Evolutionary conservation across 2,113 vertebrate genomes (phyloP).

Genomic region (Tonatia bakeri): DNA sequence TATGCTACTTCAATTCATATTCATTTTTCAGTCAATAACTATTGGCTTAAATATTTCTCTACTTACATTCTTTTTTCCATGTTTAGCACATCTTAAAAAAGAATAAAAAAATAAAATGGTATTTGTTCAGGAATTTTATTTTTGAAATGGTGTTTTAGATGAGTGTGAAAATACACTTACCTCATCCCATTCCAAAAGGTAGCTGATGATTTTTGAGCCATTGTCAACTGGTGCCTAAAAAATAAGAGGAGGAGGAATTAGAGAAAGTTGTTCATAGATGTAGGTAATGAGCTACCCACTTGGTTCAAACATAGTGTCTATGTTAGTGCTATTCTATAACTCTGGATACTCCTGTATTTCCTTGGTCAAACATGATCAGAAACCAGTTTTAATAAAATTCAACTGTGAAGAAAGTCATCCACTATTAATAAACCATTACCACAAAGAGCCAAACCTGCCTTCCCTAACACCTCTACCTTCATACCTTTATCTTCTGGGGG

Average conservation of each 20-base stretch:
- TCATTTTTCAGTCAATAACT: neutral
- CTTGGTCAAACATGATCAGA: neutral
- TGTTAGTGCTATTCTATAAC: neutral
- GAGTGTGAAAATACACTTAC: conserved; percentile 78
- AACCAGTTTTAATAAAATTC: neutral
- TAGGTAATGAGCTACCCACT: neutral
- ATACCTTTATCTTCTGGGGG: neutral
- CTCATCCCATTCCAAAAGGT: conserved; percentile 98
- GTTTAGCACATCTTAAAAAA: conserved; percentile 51
- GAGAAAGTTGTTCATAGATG: conserved; percentile 48
- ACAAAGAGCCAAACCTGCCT: neutral
- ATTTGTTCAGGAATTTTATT: conserved; percentile 17
- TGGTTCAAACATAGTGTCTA: neutral
- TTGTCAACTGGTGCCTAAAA: conserved; percentile 93
- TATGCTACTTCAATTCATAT: neutral
- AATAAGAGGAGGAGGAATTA: conserved; percentile 49
- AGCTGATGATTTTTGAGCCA: conserved; percentile 98
- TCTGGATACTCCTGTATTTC: neutral
- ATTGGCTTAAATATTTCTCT: conserved; percentile 46
- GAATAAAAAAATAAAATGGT: conserved; percentile 16
- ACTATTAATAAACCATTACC: neutral
- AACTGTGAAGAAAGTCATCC: neutral
- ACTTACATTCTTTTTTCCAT: conserved; percentile 19
- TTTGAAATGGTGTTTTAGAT: conserved; percentile 9
- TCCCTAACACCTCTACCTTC: neutral